phyloP scores from a whole-genome alignment of 1,140 invertebrate species.

The Pararge aegeria region DNA sequence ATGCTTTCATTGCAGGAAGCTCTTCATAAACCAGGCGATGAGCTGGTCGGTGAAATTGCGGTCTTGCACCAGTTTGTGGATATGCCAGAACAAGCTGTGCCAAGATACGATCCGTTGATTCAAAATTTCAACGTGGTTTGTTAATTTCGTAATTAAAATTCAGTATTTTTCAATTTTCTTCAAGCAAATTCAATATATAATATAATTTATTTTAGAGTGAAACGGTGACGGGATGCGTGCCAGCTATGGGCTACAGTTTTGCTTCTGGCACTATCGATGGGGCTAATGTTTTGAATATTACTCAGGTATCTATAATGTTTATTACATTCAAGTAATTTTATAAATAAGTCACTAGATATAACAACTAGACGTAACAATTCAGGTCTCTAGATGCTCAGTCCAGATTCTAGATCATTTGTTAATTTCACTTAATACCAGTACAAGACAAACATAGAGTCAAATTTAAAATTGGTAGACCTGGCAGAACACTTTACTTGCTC shows the following conservation, averaged over 20 bases:
- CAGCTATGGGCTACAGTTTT: constrained; percentile 96
- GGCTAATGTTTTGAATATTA: constrained; percentile 93
- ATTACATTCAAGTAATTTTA: neutral
- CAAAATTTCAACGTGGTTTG: constrained; percentile 51
- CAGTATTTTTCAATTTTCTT: no score
- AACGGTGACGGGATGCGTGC: constrained; percentile 87
- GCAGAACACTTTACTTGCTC: no score
- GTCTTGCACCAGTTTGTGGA: constrained; percentile 91
- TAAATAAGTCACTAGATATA: no score
- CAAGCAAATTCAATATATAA: no score
- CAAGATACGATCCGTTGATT: constrained; percentile 80
- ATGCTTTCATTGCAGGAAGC: constrained; percentile 36
- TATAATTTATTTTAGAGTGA: constrained; percentile 44
- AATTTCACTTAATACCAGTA: no score
- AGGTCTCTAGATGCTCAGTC: no score
- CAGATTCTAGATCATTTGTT: no score
- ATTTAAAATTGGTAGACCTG: no score
- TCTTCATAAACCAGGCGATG: constrained; percentile 60
- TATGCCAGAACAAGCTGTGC: constrained; percentile 85
- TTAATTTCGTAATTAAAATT: constrained; percentile 9
- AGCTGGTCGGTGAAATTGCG: constrained; percentile 82
- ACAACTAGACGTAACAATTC: no score
- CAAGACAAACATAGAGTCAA: no score
- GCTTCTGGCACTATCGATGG: constrained; percentile 97
- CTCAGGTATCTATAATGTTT: constrained; percentile 75